Base-by-base conservation (phyloP, 2,797 vertebrate species). In the Notolepis coatsorum region DNA sequence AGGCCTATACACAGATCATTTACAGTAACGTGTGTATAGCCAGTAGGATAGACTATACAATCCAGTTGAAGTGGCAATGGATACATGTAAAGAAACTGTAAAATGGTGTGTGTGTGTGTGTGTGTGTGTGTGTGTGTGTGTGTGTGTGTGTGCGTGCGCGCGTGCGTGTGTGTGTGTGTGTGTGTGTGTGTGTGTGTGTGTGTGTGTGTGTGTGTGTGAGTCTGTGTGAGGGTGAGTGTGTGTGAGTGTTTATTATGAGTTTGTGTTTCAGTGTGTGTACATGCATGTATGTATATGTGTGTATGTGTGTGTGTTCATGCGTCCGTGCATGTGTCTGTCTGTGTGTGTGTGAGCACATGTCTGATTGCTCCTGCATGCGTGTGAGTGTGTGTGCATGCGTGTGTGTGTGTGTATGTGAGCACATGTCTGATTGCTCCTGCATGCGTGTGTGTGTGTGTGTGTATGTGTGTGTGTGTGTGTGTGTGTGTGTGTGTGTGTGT, bases 401-500 rank as follows among this genome's bases (percentile, higher is more conserved):
- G n/a, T n/a, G n/a, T n/a, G n/a, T n/a, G n/a, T n/a, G n/a, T n/a
- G n/a, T n/a, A n/a, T n/a, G 13, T 5, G 10, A n/a, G 17, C 13
- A 15, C 13, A 15, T 41, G 38, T 15, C 12, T 15, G 7, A 1
- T 15, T 5, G 13, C 17, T 1, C 17, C 13, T 15, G 4, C 13
- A 15, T 41, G 8, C 17, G 37, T 56, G 7, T 58, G 43, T 45
- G 47, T 66, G 45, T 38, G 55, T 24, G 59, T 56, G 51, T 60
- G 45, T 69, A 45, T 41, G 46, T 46, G 17, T 58, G 61, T 0
- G 12, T 15, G 49, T 72, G 28, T 3, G n/a, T 42, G 52, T 52
- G 50, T 67, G 49, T 69, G 56, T 17, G 3, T 64, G 33, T 62
- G 35, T 17, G 21, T 61, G 42, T 41, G 39, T 7, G 41, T 43